These are phyloP conservation scores for Notechis scutatus DNA, from an alignment of 2,113 vertebrate species.

Conservation along the genomic window DNA sequence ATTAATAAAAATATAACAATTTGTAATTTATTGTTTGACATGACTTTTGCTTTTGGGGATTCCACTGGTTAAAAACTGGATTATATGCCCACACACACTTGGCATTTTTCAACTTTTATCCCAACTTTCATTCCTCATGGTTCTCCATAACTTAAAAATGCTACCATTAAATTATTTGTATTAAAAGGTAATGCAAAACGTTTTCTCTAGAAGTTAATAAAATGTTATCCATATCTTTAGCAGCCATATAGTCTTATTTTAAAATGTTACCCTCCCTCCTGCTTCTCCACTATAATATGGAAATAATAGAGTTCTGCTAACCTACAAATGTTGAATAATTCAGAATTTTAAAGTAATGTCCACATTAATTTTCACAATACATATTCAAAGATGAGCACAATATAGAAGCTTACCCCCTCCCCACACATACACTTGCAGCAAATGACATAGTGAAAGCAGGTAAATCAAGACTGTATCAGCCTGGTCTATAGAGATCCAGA, in stretches of 20 bases:
- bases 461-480: background rate
- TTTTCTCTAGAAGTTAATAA: background rate
- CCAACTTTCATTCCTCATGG: background rate
- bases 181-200: background rate
- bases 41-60: background rate
- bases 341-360: background rate
- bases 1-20: background rate
- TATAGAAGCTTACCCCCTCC: background rate
- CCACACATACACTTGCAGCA: background rate
- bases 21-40: background rate
- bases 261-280: background rate
- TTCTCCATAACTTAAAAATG: background rate
- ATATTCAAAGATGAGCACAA: background rate
- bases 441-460: background rate
- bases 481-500: background rate
- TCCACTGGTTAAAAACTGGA: background rate
- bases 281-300: background rate
- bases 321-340: background rate
- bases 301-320: background rate
- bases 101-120: background rate
- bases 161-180: background rate
- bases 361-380: background rate
- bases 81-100: background rate
- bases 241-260: background rate
- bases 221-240: background rate